Percentiles rank a stretch among this genome's conserved stretches.
Evolutionary conservation across 2,113 vertebrate species (phyloP).

Genomic region (Festucalex cinctus): DNA sequence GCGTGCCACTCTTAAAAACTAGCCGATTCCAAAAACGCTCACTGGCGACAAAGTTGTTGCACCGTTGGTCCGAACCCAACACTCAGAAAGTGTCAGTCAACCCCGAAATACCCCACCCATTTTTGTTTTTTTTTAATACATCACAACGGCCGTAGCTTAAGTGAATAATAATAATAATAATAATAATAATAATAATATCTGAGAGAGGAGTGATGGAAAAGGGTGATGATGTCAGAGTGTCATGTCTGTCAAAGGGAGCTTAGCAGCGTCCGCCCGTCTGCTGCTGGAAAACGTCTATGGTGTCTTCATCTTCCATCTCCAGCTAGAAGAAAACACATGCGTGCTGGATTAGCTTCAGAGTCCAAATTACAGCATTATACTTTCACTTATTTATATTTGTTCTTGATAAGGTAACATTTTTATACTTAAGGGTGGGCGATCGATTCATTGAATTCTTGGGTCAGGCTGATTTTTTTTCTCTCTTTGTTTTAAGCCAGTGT

Average conservation of each 20-base stretch:
- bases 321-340: conserved; percentile 52
- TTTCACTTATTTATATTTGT: too few relatives aligned
- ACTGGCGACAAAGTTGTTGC: neutral
- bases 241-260: conserved; percentile 53
- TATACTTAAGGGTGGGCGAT: too few relatives aligned
- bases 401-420: too few relatives aligned
- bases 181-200: conserved; percentile 53
- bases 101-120: conserved; percentile 17
- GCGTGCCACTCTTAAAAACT: neutral
- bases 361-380: too few relatives aligned
- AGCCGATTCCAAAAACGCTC: neutral
- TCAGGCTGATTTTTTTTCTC: too few relatives aligned
- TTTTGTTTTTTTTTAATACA: neutral
- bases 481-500: too few relatives aligned
- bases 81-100: conserved; percentile 45
- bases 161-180: conserved; percentile 51
- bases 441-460: too few relatives aligned
- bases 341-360: neutral
- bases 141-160: conserved; percentile 42
- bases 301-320: conserved; percentile 84
- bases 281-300: conserved; percentile 83
- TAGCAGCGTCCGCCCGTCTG: conserved; percentile 79
- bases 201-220: conserved; percentile 46
- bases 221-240: conserved; percentile 57
- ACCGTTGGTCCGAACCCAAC: conserved; percentile 45